Base-by-base conservation (phyloP, 2,888 invertebrate species). In the Timema cristinae region DNA sequence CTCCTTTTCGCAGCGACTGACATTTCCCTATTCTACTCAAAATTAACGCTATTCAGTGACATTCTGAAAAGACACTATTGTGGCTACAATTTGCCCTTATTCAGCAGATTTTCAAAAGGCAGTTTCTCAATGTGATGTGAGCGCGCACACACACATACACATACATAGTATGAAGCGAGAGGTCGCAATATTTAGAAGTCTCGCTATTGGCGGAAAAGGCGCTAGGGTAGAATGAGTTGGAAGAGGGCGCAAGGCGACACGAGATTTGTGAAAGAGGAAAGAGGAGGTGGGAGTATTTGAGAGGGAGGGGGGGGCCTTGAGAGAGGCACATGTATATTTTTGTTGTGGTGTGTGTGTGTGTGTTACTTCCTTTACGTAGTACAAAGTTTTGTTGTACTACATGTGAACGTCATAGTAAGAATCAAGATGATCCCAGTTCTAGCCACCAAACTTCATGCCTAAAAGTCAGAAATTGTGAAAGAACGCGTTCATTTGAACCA, bases 11-110 rank as follows among this genome's bases (percentile, higher is more conserved):
- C 32, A 32, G 32, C 32, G 32, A 32, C 32, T 32, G 32, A 71
- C 73, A 75, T 75, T 75, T 75, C 74, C 74, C 74, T 75, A 74
- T 75, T 74, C 73, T 75, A 67, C 73, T 73, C 63, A 71, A 75
- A 76, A 76, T 76, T 76, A 76, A 76, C 76, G 76, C 76, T 76
- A 76, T 76, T 76, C 76, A 76, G 74, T 73, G 74, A 75, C 73
- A 75, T 73, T 75, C 75, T 76, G 69, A 76, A 76, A 76, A 75
- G 76, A 76, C 76, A 76, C 73, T 76, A 76, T 76, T 76, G 76
- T 76, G 76, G 75, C 75, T 74, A 76, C 76, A 76, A 76, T 76
- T 76, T 76, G 71, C 73, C 72, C 74, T 69, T 75, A 76, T 76
- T 76, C 76, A 76, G 71, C 50, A 70, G 75, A 75, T 74, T 76